Evolutionary conservation across 2,888 invertebrate species (phyloP).

Genomic region (Lycia hirtaria): DNA sequence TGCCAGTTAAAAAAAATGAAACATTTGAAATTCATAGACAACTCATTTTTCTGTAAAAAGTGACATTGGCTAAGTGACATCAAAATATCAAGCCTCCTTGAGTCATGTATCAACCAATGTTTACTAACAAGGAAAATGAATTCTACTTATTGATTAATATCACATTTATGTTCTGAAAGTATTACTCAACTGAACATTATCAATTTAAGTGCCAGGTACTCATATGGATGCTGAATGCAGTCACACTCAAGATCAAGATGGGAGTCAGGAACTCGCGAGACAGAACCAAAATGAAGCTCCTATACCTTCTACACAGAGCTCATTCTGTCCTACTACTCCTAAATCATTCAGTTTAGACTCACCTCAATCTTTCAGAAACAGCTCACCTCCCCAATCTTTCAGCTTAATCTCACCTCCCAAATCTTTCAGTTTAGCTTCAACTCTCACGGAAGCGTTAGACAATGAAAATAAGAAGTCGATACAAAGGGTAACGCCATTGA

Average conservation of each 20-base stretch:
- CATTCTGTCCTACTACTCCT: slow-evolving; percentile 21
- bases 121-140: too few relatives aligned
- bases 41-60: neutral
- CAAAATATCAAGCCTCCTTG: too few relatives aligned
- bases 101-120: too few relatives aligned
- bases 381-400: slow-evolving; percentile 33
- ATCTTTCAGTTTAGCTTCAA: slow-evolving; percentile 26
- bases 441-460: neutral
- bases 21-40: neutral
- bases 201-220: neutral
- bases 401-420: slow-evolving; percentile 24
- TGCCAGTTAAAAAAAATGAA: slow-evolving; percentile 59
- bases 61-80: neutral
- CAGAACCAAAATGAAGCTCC: neutral
- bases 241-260: slow-evolving; percentile 7
- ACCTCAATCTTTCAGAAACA: too few relatives aligned
- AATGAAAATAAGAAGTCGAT: neutral
- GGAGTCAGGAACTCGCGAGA: neutral
- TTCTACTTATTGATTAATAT: too few relatives aligned
- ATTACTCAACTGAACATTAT: neutral
- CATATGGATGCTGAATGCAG: slow-evolving; percentile 20
- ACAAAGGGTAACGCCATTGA: slow-evolving; percentile 34
- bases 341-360: slow-evolving; percentile 27
- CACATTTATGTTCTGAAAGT: neutral
- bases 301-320: neutral